Evolutionary conservation across 2,797 vertebrate genomes (phyloP), one percentile per base, ranked within the genome.

Genomic region (Epinephelus awoara): DNA sequence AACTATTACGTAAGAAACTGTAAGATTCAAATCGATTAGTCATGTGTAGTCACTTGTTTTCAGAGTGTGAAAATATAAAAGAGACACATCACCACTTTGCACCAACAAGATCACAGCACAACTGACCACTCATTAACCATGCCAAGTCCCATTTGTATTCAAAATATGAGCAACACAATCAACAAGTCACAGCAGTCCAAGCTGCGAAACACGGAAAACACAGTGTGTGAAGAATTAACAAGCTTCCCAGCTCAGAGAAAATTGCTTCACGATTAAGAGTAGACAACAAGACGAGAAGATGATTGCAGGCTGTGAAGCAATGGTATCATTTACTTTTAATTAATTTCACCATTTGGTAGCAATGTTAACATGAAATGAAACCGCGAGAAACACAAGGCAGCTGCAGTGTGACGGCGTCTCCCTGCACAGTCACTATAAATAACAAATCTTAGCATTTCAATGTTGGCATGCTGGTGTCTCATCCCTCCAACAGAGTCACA

Each of bases 401-500:
- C 46, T 27, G 34, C 44, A 66, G 19, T 19, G 18, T 29, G 23
- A 51, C 1, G 2, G 17, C 10, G 23, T 50, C 69, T 68, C 54
- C 29, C 44, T 25, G 51, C 27, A 34, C 34, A 71, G 15, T 27
- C 25, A 51, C 55, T 77, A 62, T 58, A 51, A 77, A 80, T 61
- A 65, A 47, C 29, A 73, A 75, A 82, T 72, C 49, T 70, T 55
- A 29, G 27, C 44, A 58, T 79, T 75, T 80, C 40, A 70, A 2
- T 38, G 40, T 50, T 68, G 75, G 62, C 55, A 63, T 61, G 52
- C 67, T 68, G 17, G 19, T 49, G 42, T 72, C 57, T 73, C 67
- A 59, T 80, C 69, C 49, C 71, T 85, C 57, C 64, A 73, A 44
- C 85, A 66, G 29, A 71, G 72, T 78, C 79, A 70, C 78, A 79